These are phyloP conservation scores for Danionella dracula DNA, from an alignment of 2,797 vertebrate genomes.

Conservation along the genomic window DNA sequence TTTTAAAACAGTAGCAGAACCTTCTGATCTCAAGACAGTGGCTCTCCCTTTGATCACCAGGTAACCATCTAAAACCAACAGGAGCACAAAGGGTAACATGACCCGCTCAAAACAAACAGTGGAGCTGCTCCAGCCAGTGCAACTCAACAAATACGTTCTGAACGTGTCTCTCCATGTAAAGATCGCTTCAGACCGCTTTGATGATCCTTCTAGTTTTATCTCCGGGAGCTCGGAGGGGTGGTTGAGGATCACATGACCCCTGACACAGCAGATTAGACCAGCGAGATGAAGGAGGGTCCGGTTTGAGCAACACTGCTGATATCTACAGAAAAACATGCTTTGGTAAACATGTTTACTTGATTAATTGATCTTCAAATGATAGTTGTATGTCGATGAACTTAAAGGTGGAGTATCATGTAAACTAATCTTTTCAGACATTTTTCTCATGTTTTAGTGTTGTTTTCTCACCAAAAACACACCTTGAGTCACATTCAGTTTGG, in stretches of 20 bases:
- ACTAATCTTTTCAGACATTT: no score
- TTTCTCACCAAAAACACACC: no score
- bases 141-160: not conserved
- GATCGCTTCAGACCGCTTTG: slow-evolving; percentile 1
- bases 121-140: not conserved
- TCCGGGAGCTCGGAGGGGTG: not conserved
- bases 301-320: not conserved
- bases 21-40: not conserved
- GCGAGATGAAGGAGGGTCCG: not conserved
- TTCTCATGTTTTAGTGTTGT: no score
- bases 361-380: no score
- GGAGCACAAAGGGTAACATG: not conserved
- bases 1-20: no score
- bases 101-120: not conserved
- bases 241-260: not conserved
- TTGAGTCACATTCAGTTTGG: no score
- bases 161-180: not conserved
- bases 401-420: no score
- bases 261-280: not conserved
- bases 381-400: no score
- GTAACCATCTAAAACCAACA: slow-evolving; percentile 1
- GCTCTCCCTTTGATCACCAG: not conserved
- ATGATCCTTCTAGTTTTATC: not conserved
- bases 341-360: no score
- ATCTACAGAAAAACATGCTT: no score